Conservation (phyloP, 2,888 invertebrate genomes). For the Polietes domitor region DNA sequence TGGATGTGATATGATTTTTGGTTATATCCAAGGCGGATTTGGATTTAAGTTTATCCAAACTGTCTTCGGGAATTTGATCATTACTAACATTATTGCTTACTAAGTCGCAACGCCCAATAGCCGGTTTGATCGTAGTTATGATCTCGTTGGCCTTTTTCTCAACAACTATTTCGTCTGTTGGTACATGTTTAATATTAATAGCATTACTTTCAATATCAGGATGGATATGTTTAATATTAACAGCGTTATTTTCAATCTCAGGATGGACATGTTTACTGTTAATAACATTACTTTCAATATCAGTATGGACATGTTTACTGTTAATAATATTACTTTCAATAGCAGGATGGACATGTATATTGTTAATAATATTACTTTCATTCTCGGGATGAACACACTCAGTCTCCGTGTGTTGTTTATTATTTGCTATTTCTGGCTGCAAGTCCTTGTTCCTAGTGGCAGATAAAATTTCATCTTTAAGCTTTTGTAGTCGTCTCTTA, state of each 20-base stretch:
- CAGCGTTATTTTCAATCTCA: too few relatives aligned
- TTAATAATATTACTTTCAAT: too few relatives aligned
- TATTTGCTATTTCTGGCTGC: neutral
- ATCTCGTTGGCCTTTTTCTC: neutral
- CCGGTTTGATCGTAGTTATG: neutral
- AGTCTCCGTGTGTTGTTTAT: neutral
- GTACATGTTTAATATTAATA: too few relatives aligned
- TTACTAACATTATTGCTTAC: neutral
- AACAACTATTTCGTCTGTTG: too few relatives aligned
- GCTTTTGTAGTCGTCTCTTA: constrained; percentile 53
- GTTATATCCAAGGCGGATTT: neutral
- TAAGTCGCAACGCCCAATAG: neutral
- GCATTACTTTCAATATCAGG: neutral
- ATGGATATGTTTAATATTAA: neutral
- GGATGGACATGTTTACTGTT: too few relatives aligned
- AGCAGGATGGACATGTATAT: too few relatives aligned
- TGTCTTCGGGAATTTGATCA: neutral
- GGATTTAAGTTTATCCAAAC: neutral
- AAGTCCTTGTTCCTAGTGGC: neutral
- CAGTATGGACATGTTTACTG: neutral
- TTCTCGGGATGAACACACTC: too few relatives aligned
- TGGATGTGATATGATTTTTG: neutral
- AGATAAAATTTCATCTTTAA: constrained; percentile 55
- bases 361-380: too few relatives aligned
- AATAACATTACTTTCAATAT: too few relatives aligned